Conservation (phyloP, 2,113 vertebrate genomes). For the Heterocephalus glaber region DNA sequence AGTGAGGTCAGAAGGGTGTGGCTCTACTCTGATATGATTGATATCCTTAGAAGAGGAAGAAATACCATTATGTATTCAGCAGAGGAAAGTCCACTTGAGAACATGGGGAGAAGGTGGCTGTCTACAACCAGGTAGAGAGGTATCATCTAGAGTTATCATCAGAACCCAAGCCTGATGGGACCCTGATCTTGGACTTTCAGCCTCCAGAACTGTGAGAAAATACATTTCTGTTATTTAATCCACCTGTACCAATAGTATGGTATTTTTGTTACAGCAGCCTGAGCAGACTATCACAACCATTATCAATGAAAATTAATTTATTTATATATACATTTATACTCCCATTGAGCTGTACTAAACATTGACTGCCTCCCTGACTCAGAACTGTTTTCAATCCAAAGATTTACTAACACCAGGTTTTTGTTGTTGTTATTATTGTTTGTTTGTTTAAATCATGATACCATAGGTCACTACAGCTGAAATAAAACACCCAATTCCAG, state of each 20-base stretch:
- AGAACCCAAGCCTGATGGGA: background rate
- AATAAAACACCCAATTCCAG: background rate
- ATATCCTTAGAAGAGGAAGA: background rate
- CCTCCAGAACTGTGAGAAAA: background rate
- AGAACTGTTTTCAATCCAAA: background rate
- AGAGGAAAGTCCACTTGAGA: background rate
- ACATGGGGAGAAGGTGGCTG: no score
- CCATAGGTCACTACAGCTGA: background rate
- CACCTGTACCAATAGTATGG: background rate
- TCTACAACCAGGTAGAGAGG: background rate
- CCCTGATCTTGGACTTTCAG: background rate
- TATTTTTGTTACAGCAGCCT: background rate
- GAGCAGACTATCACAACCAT: background rate
- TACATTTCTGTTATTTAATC: background rate
- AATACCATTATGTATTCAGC: background rate
- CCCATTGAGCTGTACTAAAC: fast-evolving
- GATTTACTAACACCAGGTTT: background rate
- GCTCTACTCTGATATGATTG: background rate
- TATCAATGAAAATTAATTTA: background rate
- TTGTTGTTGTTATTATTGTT: background rate
- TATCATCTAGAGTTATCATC: background rate
- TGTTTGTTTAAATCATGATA: background rate
- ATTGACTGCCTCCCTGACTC: background rate
- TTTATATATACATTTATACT: background rate
- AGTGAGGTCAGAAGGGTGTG: background rate